phyloP scores from a whole-genome alignment of 2,888 invertebrate genomes.

The Pachymerium ferrugineum region DNA sequence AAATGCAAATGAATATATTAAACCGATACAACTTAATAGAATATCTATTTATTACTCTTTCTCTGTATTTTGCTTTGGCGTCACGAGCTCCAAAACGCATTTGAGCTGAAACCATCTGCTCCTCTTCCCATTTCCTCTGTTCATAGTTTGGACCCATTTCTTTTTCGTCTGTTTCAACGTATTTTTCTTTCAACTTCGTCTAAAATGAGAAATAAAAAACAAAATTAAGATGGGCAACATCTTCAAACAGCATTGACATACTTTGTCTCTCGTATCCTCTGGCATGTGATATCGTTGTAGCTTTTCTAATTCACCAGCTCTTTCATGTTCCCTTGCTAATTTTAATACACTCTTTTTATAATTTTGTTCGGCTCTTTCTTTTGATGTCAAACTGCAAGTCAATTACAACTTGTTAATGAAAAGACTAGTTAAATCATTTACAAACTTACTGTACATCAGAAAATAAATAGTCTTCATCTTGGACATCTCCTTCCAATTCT shows the following conservation, averaged over 20 bases:
- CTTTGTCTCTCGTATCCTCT: slow-evolving; percentile 52
- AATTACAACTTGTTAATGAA: slow-evolving; percentile 40
- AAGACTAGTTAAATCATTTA: slow-evolving; percentile 14
- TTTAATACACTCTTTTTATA: slow-evolving; percentile 85
- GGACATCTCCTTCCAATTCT: slow-evolving; percentile 88
- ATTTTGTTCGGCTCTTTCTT: slow-evolving; percentile 75
- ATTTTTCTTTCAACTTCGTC: slow-evolving; percentile 50
- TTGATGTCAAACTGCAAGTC: slow-evolving; percentile 68
- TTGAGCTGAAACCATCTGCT: slow-evolving; percentile 86
- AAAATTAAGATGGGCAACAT: neutral
- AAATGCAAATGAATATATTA: slow-evolving; percentile 34
- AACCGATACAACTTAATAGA: neutral
- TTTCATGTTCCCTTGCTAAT: slow-evolving; percentile 92
- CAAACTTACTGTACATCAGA: slow-evolving; percentile 67
- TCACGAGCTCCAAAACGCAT: slow-evolving; percentile 92
- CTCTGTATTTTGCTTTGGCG: slow-evolving; percentile 57
- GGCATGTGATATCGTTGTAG: slow-evolving; percentile 94
- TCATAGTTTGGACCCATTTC: slow-evolving; percentile 61
- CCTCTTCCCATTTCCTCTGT: slow-evolving; percentile 92
- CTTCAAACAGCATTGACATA: neutral
- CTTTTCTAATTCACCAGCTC: slow-evolving; percentile 85
- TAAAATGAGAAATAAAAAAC: neutral
- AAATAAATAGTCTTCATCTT: slow-evolving; percentile 94
- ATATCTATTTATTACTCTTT: slow-evolving; percentile 39
- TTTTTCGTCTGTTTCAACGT: slow-evolving; percentile 76